Evolutionary conservation across 2,113 vertebrate species (phyloP), one percentile per base, ranked within the genome.

Genomic region (Pituophis catenifer): DNA sequence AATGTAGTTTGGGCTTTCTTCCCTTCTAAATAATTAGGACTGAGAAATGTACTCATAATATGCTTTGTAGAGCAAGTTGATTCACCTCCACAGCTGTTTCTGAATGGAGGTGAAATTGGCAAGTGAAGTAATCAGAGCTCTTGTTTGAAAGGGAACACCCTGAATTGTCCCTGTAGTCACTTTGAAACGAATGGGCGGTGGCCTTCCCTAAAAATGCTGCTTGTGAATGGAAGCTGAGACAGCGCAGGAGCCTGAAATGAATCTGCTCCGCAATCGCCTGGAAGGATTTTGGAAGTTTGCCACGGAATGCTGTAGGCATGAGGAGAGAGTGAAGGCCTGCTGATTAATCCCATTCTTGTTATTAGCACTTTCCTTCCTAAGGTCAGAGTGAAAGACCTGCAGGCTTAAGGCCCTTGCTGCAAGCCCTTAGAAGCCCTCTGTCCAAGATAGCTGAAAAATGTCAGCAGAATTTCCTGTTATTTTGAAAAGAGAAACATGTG

Each of bases 11-110:
- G 24, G 29, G 89, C 21, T 86, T 89, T 95, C 88, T 93, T 38
- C 95, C 75, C 65, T 95, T 89, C 54, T 86, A 70, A 54, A 92
- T 95, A 94, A 95, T 95, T 95, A 96, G 89, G 89, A 55, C 58
- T 95, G 91, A 48, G 87, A 96, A 94, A 94, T 91, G 91, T 94
- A 94, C 95, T 97, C 93, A 85, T 97, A 92, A 89, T 59, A 89
- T 89, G 62, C n/a, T 90, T 94, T 95, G 88, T 88, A 95, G 70
- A 86, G 92, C 89, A 70, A 91, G 87, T 87, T 89, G 92, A 89
- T 91, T 92, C 88, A 33, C 95, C 96, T 93, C 95, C 93, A 94
- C 81, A 94, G 94, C 95, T 95, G 86, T 44, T 1, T 95, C 89
- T 94, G 94, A 94, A 91, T 92, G 86, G 59, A 52, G 1, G 1